Percentiles rank a stretch among this genome's conserved stretches.
Conservation (phyloP, 2,888 invertebrate species). For the Tortrix viridana region DNA sequence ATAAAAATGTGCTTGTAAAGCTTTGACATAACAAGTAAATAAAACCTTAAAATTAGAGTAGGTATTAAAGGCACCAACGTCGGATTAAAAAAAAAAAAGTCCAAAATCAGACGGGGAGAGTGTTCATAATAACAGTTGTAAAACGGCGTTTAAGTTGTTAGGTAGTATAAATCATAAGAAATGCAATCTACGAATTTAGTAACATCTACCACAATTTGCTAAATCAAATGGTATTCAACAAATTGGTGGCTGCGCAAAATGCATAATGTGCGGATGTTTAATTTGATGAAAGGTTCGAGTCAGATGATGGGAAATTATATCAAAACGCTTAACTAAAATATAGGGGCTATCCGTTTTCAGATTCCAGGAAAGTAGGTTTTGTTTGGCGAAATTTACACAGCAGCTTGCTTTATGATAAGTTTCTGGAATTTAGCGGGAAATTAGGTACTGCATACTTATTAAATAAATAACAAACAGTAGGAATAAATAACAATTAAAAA, state of each 20-base stretch:
- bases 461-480: too few species aligned
- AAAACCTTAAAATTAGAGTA: too few species aligned
- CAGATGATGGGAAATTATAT: constrained; percentile 69
- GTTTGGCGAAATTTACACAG: constrained; percentile 37
- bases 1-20: too few species aligned
- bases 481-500: too few species aligned
- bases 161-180: constrained; percentile 59
- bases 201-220: constrained; percentile 58
- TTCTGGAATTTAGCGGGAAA: not conserved
- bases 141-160: constrained; percentile 41
- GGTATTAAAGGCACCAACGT: not conserved
- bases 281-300: constrained; percentile 72
- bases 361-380: constrained; percentile 66
- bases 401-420: constrained; percentile 30
- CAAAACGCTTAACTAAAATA: constrained; percentile 74
- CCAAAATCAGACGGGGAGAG: not conserved
- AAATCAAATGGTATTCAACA: constrained; percentile 69
- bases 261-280: constrained; percentile 78
- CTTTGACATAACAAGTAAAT: too few species aligned
- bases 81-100: not conserved
- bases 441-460: too few species aligned
- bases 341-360: constrained; percentile 56
- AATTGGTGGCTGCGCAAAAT: constrained; percentile 74
- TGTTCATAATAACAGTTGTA: constrained; percentile 38
- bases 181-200: constrained; percentile 58